Conservation (phyloP, 1,140 invertebrate genomes). For the Ericerus pela region DNA sequence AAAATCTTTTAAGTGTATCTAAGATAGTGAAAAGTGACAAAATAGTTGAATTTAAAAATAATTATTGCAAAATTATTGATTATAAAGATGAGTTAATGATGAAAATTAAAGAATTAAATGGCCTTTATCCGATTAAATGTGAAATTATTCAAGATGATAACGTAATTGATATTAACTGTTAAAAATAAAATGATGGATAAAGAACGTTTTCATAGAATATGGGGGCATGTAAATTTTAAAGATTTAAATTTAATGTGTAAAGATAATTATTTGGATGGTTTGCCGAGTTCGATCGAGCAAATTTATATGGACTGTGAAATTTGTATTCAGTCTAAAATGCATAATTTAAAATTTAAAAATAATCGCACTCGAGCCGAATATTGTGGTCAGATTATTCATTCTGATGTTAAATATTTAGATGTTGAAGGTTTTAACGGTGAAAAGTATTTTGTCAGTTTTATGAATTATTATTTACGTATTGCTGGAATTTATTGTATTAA, state of each 20-base stretch:
- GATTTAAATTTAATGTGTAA: background rate
- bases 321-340: constrained; percentile 16
- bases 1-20: too few species aligned
- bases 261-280: background rate
- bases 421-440: background rate
- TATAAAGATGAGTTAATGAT: too few species aligned
- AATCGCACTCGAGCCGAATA: constrained; percentile 11
- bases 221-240: constrained; percentile 8
- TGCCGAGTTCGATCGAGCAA: background rate
- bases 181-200: background rate
- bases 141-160: too few species aligned
- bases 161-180: too few species aligned
- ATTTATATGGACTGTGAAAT: constrained; percentile 14
- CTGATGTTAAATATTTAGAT: constrained; percentile 6
- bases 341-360: constrained; percentile 13
- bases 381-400: constrained; percentile 13
- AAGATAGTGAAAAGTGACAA: too few species aligned
- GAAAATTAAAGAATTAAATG: too few species aligned
- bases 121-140: too few species aligned
- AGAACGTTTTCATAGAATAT: constrained; percentile 10
- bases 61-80: too few species aligned
- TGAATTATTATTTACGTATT: constrained; percentile 17
- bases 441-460: constrained; percentile 8
- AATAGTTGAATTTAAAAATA: too few species aligned
- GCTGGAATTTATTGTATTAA: constrained; percentile 13